Conservation (phyloP, 2,888 invertebrate species). For the Melanotus villosus region DNA sequence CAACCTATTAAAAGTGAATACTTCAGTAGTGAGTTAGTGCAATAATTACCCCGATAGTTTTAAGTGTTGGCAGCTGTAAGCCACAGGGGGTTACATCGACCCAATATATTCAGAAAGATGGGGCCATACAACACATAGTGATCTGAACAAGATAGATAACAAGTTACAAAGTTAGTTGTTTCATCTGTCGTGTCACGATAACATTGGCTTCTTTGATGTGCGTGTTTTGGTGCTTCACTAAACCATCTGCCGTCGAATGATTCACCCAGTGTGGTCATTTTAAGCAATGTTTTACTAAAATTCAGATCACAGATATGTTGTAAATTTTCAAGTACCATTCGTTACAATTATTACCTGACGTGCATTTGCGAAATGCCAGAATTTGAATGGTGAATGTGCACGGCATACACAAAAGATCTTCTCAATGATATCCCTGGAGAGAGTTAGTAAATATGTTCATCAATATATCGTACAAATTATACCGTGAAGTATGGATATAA, state of each 20-base stretch:
- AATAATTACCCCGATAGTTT: slow-evolving; percentile 58
- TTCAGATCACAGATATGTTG: slow-evolving; percentile 6
- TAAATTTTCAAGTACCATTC: no score
- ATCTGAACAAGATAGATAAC: slow-evolving; percentile 50
- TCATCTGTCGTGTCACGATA: slow-evolving; percentile 59
- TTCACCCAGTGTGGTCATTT: slow-evolving; percentile 63
- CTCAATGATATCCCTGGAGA: slow-evolving; percentile 47
- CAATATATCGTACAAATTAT: slow-evolving; percentile 62
- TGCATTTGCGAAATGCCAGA: no score
- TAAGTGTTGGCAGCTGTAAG: slow-evolving; percentile 53
- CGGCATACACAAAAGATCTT: no score
- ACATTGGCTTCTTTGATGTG: slow-evolving; percentile 52
- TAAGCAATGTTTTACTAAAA: slow-evolving; percentile 54
- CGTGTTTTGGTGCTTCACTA: slow-evolving; percentile 55
- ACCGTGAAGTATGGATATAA: slow-evolving; percentile 58
- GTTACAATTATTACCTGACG: no score
- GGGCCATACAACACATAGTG: slow-evolving; percentile 44
- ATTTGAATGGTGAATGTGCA: no score
- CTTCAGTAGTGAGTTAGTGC: slow-evolving; percentile 32
- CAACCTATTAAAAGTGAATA: background rate
- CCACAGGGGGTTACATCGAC: slow-evolving; percentile 51
- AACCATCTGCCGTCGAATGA: slow-evolving; percentile 54
- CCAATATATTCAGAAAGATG: slow-evolving; percentile 39
- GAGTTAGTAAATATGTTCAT: slow-evolving; percentile 61
- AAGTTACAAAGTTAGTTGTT: slow-evolving; percentile 53